Percentiles rank a stretch among this genome's conserved stretches.
Conservation (phyloP, 2,113 vertebrate genomes). For the Indri indri region DNA sequence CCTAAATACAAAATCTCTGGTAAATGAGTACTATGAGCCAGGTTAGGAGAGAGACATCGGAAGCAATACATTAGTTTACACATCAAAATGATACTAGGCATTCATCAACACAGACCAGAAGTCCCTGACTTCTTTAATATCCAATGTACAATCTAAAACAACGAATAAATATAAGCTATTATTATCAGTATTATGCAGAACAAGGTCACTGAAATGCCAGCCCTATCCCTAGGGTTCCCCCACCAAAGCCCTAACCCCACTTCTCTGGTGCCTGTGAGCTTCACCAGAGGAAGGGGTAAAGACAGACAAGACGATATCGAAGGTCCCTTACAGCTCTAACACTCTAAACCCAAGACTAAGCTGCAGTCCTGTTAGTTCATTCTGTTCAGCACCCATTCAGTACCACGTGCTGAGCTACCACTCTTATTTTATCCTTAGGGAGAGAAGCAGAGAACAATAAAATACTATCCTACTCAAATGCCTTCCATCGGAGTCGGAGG, state of each 20-base stretch:
- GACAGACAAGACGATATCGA: not conserved
- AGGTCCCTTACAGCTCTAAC: not conserved
- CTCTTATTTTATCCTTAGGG: not conserved
- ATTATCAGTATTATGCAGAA: not conserved
- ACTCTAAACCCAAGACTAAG: not conserved
- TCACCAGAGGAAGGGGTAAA: not conserved
- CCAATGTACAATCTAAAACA: not conserved
- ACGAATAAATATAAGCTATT: not conserved
- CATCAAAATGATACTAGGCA: not conserved
- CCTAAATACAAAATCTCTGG: not conserved
- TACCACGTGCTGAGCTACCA: not conserved
- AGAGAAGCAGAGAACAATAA: not conserved
- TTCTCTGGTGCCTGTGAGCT: not conserved
- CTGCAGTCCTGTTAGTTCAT: not conserved
- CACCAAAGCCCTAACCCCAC: not conserved
- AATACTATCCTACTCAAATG: not conserved
- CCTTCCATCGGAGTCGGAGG: not conserved
- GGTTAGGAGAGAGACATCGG: not conserved
- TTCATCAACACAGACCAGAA: not conserved
- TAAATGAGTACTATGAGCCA: not conserved
- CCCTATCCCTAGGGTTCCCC: not conserved
- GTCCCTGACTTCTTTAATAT: not conserved
- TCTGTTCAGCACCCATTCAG: not conserved
- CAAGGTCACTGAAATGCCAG: conserved; percentile 1
- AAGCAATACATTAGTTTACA: not conserved